phyloP scores from a whole-genome alignment of 2,113 vertebrate genomes.

The Malurus elegans region DNA sequence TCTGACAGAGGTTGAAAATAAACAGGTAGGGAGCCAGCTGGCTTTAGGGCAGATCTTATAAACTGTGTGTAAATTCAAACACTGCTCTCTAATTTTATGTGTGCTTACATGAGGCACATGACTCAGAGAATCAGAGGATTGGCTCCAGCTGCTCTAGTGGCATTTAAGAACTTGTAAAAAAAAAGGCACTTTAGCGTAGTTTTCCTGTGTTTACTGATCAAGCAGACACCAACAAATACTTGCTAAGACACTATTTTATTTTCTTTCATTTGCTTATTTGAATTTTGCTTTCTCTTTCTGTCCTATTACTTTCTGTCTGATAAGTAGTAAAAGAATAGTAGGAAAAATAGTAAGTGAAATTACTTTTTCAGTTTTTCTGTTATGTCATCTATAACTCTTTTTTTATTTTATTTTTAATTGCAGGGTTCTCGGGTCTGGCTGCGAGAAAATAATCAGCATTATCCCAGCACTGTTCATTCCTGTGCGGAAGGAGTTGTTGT shows the following conservation, averaged over 20 bases:
- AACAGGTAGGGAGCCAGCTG: background rate
- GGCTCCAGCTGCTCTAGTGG: background rate
- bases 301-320: background rate
- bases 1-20: conserved; percentile 27
- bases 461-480: conserved; percentile 90
- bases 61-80: background rate
- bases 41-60: background rate
- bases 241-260: background rate
- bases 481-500: conserved; percentile 87
- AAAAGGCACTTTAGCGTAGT: background rate
- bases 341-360: background rate
- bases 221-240: background rate
- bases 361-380: background rate
- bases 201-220: background rate
- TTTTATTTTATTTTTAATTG: conserved; percentile 36
- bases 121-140: background rate
- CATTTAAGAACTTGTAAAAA: background rate
- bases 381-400: background rate
- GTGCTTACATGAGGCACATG: conserved; percentile 7
- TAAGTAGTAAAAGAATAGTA: background rate
- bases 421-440: conserved; percentile 94
- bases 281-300: background rate
- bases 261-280: background rate
- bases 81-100: background rate
- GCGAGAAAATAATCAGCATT: conserved; percentile 88